phyloP scores from a whole-genome alignment of 2,113 vertebrate species.

The Antennarius striatus region DNA sequence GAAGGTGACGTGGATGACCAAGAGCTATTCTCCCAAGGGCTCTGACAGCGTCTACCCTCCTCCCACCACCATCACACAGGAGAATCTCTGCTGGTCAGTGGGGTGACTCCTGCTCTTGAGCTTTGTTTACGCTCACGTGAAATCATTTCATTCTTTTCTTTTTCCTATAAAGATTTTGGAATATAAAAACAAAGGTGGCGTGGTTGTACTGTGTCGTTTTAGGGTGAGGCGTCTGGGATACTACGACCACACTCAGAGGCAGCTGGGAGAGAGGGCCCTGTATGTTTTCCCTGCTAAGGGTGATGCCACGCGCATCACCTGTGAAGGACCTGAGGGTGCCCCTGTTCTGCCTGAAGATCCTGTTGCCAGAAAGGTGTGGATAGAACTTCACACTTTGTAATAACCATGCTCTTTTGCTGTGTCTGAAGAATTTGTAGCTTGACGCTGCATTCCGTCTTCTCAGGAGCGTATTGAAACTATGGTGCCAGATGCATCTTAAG shows the following conservation, averaged over 20 bases:
- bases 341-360: slow-evolving; percentile 90
- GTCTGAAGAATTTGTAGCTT: background rate
- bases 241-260: slow-evolving; percentile 97
- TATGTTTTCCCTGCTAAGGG: slow-evolving; percentile 95
- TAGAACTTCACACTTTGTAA: background rate
- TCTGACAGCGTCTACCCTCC: slow-evolving; percentile 95
- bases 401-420: background rate
- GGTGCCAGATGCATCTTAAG: no score
- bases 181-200: background rate
- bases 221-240: slow-evolving; percentile 95
- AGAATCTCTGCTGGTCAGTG: slow-evolving; percentile 89
- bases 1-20: slow-evolving; percentile 99
- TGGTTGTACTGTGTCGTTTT: slow-evolving; percentile 4
- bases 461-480: background rate
- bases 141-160: background rate
- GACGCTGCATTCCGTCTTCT: background rate
- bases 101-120: no score
- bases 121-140: no score
- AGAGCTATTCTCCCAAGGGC: slow-evolving; percentile 96
- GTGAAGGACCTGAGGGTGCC: slow-evolving; percentile 91
- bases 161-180: background rate
- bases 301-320: slow-evolving; percentile 91
- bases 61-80: slow-evolving; percentile 91
- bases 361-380: slow-evolving; percentile 88
- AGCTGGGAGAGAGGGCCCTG: slow-evolving; percentile 93